Evolutionary conservation across 2,888 invertebrate genomes (phyloP).

Genomic region (Drosophila fungiperda): DNA sequence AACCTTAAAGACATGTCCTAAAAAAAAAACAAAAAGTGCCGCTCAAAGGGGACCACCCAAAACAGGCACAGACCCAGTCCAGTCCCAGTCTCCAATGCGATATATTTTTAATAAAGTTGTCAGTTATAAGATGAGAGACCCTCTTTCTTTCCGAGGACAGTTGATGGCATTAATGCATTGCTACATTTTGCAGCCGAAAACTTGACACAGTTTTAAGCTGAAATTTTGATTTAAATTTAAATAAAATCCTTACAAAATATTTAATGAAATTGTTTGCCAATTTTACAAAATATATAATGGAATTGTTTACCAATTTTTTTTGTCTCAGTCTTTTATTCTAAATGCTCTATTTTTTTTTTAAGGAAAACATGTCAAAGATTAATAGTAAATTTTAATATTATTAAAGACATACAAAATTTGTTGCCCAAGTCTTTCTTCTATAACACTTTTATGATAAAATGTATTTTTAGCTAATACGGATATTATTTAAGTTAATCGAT

Average conservation of each 20-base stretch:
- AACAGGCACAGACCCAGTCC: not conserved
- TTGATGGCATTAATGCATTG: not conserved
- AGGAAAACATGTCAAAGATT: not conserved
- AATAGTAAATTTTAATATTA: not conserved
- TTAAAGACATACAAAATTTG: slow-evolving; percentile 6
- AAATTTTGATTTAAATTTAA: not conserved
- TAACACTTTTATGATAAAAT: not conserved
- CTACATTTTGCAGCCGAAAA: not conserved
- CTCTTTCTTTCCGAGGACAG: slow-evolving; percentile 1
- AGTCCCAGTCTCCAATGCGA: slow-evolving; percentile 2
- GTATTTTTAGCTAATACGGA: not conserved
- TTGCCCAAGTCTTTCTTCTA: slow-evolving; percentile 2
- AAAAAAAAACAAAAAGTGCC: slow-evolving; percentile 18
- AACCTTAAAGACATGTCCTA: slow-evolving; percentile 56
- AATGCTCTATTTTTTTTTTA: not conserved
- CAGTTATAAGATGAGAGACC: slow-evolving; percentile 31
- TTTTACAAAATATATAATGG: not conserved
- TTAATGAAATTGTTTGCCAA: not conserved
- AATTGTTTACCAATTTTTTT: not conserved
- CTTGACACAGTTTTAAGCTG: not conserved
- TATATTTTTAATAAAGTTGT: slow-evolving; percentile 74
- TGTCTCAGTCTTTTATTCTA: not conserved
- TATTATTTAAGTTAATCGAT: not conserved
- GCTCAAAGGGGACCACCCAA: slow-evolving; percentile 45
- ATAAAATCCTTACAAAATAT: not conserved